Evolutionary conservation across 2,888 invertebrate genomes (phyloP), one percentile per base, ranked within the genome.

Genomic region (Drosophila mulleri): DNA sequence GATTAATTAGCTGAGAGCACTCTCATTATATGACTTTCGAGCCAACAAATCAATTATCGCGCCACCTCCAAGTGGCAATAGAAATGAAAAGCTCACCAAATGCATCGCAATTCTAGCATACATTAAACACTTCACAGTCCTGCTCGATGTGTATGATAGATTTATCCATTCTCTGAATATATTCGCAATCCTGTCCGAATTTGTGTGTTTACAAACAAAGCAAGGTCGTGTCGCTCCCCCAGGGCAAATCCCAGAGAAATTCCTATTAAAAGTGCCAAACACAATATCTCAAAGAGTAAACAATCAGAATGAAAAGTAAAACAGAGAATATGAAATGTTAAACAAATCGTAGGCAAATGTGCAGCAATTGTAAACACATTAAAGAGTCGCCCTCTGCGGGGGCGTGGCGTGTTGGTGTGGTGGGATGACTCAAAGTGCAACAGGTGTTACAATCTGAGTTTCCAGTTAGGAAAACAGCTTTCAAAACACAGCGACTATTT

Each of bases 291-390:
- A 67, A 66, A 70, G 63, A 82, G 88, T 82, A 88, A 88, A 83
- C 82, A 87, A 78, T 52, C 16, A 5, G 9, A 37, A 20, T 11
- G 20, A 20, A 20, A 52, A 52, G 20, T 35, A 35, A 52, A 39
- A 41, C n/a, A 54, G 11, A 12, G 41, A 69, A 50, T n/a, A 32
- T 50, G 71, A 62, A 69, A 58, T 60, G 76, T 83, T 83, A 63
- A 86, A 70, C 80, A 70, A 73, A 72, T 45, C 61, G 29, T 48
- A 45, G 84, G 71, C 82, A 82, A 88, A 88, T 88, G 88, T 88
- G 60, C 72, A 67, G 70, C 35, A 16, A 73, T 14, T 79, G 73
- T 84, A 83, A 83, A 88, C 88, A 83, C 77, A 54, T 61, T 47
- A 29, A 29, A 42, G 39, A 45, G 6, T 20, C 26, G 23, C 11